phyloP scores from a whole-genome alignment of 1,140 invertebrate species.

The silkworm (Bombyx mori) region DNA sequence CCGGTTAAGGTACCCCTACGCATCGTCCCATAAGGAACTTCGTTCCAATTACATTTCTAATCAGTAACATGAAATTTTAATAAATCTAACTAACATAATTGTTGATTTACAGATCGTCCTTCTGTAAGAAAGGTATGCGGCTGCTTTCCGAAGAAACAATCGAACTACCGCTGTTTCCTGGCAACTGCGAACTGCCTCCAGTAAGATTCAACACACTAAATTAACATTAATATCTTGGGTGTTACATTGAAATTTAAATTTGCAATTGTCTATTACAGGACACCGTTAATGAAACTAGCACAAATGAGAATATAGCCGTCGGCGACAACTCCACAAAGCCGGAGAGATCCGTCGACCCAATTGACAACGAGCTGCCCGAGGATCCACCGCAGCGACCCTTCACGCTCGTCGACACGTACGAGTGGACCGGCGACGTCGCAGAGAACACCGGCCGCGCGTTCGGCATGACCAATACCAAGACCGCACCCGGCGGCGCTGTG shows the following conservation, averaged over 20 bases:
- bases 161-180: slow-evolving; percentile 80
- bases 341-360: slow-evolving; percentile 24
- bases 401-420: slow-evolving; percentile 55
- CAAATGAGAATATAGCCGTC: slow-evolving; percentile 9
- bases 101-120: slow-evolving; percentile 74
- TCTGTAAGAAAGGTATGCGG: slow-evolving; percentile 82
- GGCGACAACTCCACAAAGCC: slow-evolving; percentile 34
- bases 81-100: not conserved
- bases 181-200: slow-evolving; percentile 77
- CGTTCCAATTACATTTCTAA: too few species aligned
- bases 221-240: too few species aligned
- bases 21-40: too few species aligned
- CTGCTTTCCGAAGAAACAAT: slow-evolving; percentile 82
- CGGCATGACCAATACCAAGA: slow-evolving; percentile 73
- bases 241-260: too few species aligned
- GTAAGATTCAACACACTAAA: slow-evolving; percentile 15
- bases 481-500: slow-evolving; percentile 53
- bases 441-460: slow-evolving; percentile 74
- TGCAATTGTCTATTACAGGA: slow-evolving; percentile 12
- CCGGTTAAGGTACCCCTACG: too few species aligned
- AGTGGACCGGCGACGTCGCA: slow-evolving; percentile 54
- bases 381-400: slow-evolving; percentile 42
- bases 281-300: slow-evolving; percentile 25
- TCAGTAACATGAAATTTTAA: too few species aligned
- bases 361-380: slow-evolving; percentile 57